Percentiles rank a stretch among this genome's conserved stretches.
Conservation (phyloP, 1,140 invertebrate species). For the Elymnias hypermnestra region DNA sequence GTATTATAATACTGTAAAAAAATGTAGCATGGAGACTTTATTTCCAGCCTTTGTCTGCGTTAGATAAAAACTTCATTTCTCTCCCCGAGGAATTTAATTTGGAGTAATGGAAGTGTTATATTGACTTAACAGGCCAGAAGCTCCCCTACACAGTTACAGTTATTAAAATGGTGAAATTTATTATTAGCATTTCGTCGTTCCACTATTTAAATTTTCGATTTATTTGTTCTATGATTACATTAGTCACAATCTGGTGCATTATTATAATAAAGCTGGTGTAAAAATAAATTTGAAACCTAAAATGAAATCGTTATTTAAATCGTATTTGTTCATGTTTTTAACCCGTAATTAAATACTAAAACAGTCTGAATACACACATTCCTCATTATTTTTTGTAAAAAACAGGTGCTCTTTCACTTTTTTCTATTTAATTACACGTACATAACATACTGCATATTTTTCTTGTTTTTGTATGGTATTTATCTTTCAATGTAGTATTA, state of each 20-base stretch:
- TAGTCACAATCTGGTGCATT: conserved; percentile 62
- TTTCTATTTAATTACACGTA: no score
- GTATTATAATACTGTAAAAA: conserved; percentile 2
- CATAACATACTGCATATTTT: no score
- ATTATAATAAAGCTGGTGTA: conserved; percentile 45
- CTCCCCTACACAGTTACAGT: conserved; percentile 69
- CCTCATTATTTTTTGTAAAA: no score
- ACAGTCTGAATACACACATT: no score
- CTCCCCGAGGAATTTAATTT: conserved; percentile 75
- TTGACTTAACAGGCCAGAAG: conserved; percentile 74
- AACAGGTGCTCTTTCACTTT: no score
- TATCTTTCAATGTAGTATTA: no score
- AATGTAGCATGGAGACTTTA: conserved; percentile 43
- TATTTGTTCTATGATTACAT: conserved; percentile 74
- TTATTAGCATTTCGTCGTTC: conserved; percentile 70
- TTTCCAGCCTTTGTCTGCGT: conserved; percentile 60
- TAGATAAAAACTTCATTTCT: conserved; percentile 73
- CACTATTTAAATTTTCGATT: conserved; percentile 75
- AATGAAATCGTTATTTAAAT: no score
- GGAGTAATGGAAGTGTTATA: conserved; percentile 75
- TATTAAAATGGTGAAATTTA: conserved; percentile 76
- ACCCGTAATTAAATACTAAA: no score
- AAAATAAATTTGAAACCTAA: conserved; percentile 11
- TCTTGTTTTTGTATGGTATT: no score
- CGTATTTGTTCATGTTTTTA: no score